Evolutionary conservation across 2,797 vertebrate genomes (phyloP), one percentile per base, ranked within the genome.

Genomic region (Paratrypauchen microcephalus): DNA sequence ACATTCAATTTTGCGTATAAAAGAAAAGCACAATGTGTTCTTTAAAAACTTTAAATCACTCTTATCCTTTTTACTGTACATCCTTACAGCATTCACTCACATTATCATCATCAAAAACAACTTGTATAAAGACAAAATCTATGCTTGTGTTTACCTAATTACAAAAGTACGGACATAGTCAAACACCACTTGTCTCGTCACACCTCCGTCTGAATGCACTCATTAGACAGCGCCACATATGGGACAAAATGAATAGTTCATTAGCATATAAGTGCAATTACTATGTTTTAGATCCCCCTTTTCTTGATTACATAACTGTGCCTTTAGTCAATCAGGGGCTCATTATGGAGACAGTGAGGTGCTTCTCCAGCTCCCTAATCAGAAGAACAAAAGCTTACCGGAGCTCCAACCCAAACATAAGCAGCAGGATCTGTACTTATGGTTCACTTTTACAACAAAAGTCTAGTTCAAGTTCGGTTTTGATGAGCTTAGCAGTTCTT

Each of bases 271-370:
- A 47, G 61, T 18, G 61, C 39, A 47, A 63, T 24, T 63, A 47
- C 36, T 15, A 23, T 32, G 23, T 63, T 69, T 70, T 8, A 24
- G 30, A 41, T 71, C 70, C 52, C 69, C 56, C 48, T 48, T 63
- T 47, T 52, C 58, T 62, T 76, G 74, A 82, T 65, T 77, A 62
- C 58, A 77, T 65, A 84, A 75, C 19, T 39, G 73, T 72, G 67
- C 52, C 58, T 68, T 45, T 59, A 41, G 26, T 73, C 70, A 79
- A 75, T 82, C 72, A 82, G 52, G 65, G 2, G 6, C 56, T 79
- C 72, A 77, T 79, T 73, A 72, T n/a, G 39, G 6, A 3, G 60
- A 80, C 41, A 80, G n/a, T 64, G 61, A 65, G 47, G 24, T 52
- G 55, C 36, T 55, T 57, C 58, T 41, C 55, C 26, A 65, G 65